These are phyloP conservation scores for Phthorimaea operculella DNA, from an alignment of 1,140 invertebrate species.

Conservation along the genomic window DNA sequence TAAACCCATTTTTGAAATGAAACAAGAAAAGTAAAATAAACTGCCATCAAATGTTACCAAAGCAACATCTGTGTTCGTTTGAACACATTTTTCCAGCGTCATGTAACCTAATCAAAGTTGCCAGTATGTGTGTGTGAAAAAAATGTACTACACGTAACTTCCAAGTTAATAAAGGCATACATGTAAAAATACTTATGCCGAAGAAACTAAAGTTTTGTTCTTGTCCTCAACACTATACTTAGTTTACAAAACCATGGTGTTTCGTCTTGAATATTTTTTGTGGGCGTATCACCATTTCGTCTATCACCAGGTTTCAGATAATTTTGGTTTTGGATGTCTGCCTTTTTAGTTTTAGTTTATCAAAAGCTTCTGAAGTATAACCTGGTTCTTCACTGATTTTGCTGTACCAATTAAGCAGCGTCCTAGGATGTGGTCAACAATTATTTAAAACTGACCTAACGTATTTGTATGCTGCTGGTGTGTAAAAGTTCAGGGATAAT, in stretches of 20 bases:
- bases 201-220: background rate
- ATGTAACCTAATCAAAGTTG: background rate
- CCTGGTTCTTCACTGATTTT: conserved; percentile 30
- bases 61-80: background rate
- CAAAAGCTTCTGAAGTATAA: conserved; percentile 31
- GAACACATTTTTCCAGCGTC: background rate
- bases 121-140: background rate
- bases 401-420: conserved; percentile 33
- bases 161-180: background rate
- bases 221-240: background rate
- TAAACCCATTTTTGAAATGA: too few species aligned
- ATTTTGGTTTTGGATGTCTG: conserved; percentile 12
- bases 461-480: conserved; percentile 26
- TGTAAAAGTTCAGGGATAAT: conserved; percentile 34
- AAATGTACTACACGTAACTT: background rate
- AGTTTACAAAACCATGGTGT: background rate
- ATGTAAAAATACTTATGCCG: background rate
- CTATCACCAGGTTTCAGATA: conserved; percentile 26
- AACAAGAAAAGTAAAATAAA: too few species aligned
- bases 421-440: conserved; percentile 28
- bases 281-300: conserved; percentile 36
- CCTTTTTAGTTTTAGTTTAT: conserved; percentile 18
- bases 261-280: too few species aligned
- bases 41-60: background rate
- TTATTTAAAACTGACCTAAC: conserved; percentile 22